A percentile compares a stretch with the other conserved stretches of the same genome.
These are phyloP conservation scores for Gortyna flavago DNA, from an alignment of 2,888 invertebrate species.

Conservation along the genomic window DNA sequence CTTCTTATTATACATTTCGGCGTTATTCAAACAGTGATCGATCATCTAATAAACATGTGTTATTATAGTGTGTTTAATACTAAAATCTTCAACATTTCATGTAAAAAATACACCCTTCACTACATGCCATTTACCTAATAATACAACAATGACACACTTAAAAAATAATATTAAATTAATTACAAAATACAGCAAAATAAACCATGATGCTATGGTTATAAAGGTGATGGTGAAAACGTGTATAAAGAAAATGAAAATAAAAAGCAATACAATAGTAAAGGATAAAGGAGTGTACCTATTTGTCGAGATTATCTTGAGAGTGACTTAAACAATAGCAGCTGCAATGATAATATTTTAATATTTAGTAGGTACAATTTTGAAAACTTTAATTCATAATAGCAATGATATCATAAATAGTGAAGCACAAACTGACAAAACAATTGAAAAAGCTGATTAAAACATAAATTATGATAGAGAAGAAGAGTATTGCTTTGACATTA, in stretches of 20 bases:
- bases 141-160: constrained; percentile 49
- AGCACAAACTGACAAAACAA: constrained; percentile 37
- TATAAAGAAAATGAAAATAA: constrained; percentile 76
- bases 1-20: neutral
- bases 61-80: neutral
- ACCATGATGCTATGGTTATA: constrained; percentile 52
- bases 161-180: constrained; percentile 53
- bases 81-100: constrained; percentile 53
- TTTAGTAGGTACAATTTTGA: constrained; percentile 79
- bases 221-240: constrained; percentile 55
- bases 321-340: constrained; percentile 90
- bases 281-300: constrained; percentile 87
- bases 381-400: constrained; percentile 9
- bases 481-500: constrained; percentile 14
- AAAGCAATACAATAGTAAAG: constrained; percentile 83
- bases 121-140: constrained; percentile 45
- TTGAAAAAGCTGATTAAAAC: constrained; percentile 39
- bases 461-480: constrained; percentile 3
- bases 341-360: constrained; percentile 81
- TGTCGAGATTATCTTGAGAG: constrained; percentile 86
- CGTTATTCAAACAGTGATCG: neutral
- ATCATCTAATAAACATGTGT: constrained; percentile 1
- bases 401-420: constrained; percentile 26
- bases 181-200: constrained; percentile 63
- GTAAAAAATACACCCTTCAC: constrained; percentile 44